These are phyloP conservation scores for Spongilla lacustris DNA, from an alignment of 37 sponge, comb jelly and placozoan species.

Conservation along the genomic window DNA sequence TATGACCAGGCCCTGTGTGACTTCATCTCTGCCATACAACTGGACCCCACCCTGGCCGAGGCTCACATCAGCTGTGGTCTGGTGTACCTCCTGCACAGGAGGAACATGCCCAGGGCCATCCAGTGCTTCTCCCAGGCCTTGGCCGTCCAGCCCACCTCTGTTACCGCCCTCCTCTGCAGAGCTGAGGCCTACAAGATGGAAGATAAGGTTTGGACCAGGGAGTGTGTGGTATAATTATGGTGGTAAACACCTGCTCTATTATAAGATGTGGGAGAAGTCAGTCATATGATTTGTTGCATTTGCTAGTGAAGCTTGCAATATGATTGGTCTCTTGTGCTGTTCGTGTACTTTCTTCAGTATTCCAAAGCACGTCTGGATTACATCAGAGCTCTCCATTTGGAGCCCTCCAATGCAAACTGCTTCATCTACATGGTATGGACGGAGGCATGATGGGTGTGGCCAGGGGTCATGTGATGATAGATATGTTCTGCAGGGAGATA, in stretches of 20 bases:
- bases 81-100: conserved; percentile 50
- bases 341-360: conserved; percentile 58
- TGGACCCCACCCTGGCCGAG: conserved; percentile 60
- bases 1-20: conserved; percentile 89
- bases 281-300: no score
- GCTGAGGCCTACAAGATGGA: conserved; percentile 69
- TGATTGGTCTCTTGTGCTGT: no score
- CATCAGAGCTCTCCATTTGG: conserved; percentile 77
- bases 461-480: conserved; percentile 8
- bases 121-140: conserved; percentile 72
- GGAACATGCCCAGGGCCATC: conserved; percentile 48
- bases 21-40: conserved; percentile 66
- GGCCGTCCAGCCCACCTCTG: conserved; percentile 79
- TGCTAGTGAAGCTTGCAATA: no score
- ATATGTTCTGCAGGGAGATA: conserved; percentile 69
- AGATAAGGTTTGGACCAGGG: conserved; percentile 13
- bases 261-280: no score
- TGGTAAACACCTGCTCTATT: no score
- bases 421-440: conserved; percentile 63
- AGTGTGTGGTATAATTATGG: no score
- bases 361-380: conserved; percentile 79
- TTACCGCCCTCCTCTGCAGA: conserved; percentile 83
- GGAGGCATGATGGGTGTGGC: background rate
- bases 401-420: conserved; percentile 61
- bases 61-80: conserved; percentile 84